Conservation (phyloP, 2,113 vertebrate species). For the Stegostoma tigrinum region DNA sequence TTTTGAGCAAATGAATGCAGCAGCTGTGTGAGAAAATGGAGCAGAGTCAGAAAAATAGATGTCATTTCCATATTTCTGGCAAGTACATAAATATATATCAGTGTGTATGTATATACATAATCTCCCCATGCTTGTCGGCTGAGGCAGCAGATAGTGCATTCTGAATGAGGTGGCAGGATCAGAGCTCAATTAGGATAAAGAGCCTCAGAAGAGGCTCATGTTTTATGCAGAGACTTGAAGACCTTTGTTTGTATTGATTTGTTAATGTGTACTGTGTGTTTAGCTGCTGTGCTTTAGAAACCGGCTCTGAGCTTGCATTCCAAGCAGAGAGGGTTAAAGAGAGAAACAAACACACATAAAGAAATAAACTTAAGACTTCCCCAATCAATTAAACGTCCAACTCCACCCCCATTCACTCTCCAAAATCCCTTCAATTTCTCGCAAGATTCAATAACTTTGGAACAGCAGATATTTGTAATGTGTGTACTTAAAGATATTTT, state of each 20-base stretch:
- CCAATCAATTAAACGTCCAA: constrained; percentile 26
- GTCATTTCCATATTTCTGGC: constrained; percentile 29
- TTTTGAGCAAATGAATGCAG: constrained; percentile 15
- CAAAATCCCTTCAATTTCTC: neutral
- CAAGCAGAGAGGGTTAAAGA: constrained; percentile 17
- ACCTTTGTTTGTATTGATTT: constrained; percentile 33
- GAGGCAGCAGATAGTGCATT: neutral
- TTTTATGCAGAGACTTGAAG: constrained; percentile 19
- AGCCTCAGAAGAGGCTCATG: constrained; percentile 18
- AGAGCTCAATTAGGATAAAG: constrained; percentile 38
- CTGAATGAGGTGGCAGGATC: constrained; percentile 22
- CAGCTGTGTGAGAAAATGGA: constrained; percentile 17
- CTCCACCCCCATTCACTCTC: neutral
- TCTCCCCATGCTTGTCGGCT: constrained; percentile 18
- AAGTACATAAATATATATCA: neutral
- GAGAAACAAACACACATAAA: constrained; percentile 11
- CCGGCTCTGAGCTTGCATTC: constrained; percentile 4
- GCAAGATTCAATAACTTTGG: neutral
- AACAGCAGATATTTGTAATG: neutral
- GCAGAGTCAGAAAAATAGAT: constrained; percentile 20
- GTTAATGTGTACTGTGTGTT: neutral
- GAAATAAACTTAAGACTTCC: constrained; percentile 27
- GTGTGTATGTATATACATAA: neutral
- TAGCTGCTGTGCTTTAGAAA: constrained; percentile 19
- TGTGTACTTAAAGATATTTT: neutral